Percentiles rank a stretch among this genome's conserved stretches.
Conservation (phyloP, 92 coral and sea anemone species). For the Palythoa heliodiscus region DNA sequence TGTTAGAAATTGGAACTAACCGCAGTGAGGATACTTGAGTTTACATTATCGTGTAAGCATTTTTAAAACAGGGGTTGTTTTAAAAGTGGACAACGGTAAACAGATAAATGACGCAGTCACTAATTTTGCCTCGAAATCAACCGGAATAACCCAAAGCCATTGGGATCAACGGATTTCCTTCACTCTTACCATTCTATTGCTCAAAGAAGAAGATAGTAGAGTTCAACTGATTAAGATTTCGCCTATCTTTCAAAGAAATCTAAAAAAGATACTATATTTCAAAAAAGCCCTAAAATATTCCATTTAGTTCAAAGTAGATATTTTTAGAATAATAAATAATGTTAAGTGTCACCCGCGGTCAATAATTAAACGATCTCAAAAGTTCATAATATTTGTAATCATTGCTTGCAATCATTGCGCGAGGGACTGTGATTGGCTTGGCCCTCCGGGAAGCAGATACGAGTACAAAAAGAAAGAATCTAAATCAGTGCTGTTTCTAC, state of each 20-base stretch:
- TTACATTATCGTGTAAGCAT: not conserved
- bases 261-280: not conserved
- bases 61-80: not conserved
- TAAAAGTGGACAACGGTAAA: not conserved
- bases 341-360: not conserved
- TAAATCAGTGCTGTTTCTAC: slow-evolving; percentile 8
- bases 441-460: slow-evolving; percentile 1
- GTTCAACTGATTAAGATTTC: too few relatives aligned
- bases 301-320: not conserved
- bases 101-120: not conserved
- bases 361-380: slow-evolving; percentile 19
- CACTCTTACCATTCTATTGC: too few relatives aligned
- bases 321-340: not conserved
- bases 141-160: not conserved
- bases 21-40: too few relatives aligned
- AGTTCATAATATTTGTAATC: not conserved
- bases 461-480: not conserved
- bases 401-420: not conserved
- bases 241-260: not conserved
- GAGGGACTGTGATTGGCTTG: not conserved
- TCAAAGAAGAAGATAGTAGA: too few relatives aligned
- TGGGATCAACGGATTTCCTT: too few relatives aligned
- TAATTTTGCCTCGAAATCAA: not conserved
- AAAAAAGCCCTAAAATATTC: not conserved
- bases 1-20: too few relatives aligned